Evolutionary conservation across 2,797 vertebrate species (phyloP), one percentile per base, ranked within the genome.

Genomic region (Syngnathus acus): DNA sequence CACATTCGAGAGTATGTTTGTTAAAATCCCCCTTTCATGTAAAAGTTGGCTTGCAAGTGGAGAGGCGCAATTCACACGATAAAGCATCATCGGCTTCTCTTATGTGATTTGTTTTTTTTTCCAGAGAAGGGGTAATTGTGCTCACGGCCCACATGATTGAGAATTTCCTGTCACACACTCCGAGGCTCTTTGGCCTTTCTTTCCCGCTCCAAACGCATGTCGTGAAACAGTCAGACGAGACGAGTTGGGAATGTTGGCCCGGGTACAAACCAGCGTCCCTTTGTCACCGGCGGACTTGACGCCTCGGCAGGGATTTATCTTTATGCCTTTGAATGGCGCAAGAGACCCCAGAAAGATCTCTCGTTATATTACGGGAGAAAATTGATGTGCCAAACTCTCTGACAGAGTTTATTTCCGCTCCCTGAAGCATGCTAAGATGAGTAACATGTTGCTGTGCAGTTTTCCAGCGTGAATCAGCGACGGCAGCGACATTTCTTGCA

Each of bases 381-480:
- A 67, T 61, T 62, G 26, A 26, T 9, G 40, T 9, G 6, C 42
- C 4, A 23, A 19, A 58, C 63, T 63, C 70, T 71, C 67, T 64
- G 72, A 66, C 63, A 1, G 43, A 68, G 72, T 83, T 84, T 75
- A 70, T 78, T 83, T 82, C 73, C 70, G 51, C 64, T 73, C 51
- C 0, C 63, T 77, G 81, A 83, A 70, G 83, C 83, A 81, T 8
- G 60, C 42, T 6, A 26, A 26, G 50, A 51, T 65, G 64, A 65
- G 47, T 65, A 51, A 65, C 48, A 38, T 63, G 68, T 32, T 62
- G 74, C 61, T 61, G 57, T 65, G 63, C 9, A 53, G 73, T 72
- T 65, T 63, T 55, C 58, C 16, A 67, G 65, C 63, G 65, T 86
- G 86, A 87, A 74, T 84, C 80, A 83, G 73, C 59, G 77, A n/a